Evolutionary conservation across 2,113 vertebrate genomes (phyloP).

Genomic region (Cebidichthys violaceus): DNA sequence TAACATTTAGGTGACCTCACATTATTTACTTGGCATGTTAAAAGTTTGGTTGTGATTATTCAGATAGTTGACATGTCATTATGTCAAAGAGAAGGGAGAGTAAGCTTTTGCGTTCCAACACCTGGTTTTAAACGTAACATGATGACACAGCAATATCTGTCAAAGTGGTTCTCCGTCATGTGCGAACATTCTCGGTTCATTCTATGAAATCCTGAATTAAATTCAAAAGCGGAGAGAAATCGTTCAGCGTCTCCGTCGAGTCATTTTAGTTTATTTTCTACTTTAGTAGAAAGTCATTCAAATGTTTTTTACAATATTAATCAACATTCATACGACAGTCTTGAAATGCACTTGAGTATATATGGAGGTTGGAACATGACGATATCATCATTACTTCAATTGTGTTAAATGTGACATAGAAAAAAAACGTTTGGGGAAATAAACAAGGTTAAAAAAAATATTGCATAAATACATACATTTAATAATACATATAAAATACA

Average conservation of each 20-base stretch:
- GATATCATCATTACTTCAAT: not conserved
- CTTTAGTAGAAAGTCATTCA: not conserved
- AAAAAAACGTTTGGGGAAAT: not conserved
- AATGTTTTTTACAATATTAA: not conserved
- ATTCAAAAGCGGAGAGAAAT: slow-evolving; percentile 38
- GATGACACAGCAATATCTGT: slow-evolving; percentile 3
- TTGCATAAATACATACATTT: no score
- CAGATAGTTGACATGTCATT: slow-evolving; percentile 14
- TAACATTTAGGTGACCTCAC: slow-evolving; percentile 23
- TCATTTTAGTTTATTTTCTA: slow-evolving; percentile 9
- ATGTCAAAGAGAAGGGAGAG: not conserved
- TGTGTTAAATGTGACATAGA: no score
- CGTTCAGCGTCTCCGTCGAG: not conserved
- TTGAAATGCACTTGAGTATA: not conserved
- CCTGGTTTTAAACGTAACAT: slow-evolving; percentile 24
- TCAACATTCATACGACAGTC: not conserved
- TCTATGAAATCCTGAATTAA: slow-evolving; percentile 47
- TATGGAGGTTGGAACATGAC: no score
- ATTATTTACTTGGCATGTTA: slow-evolving; percentile 21
- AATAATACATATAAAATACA: no score
- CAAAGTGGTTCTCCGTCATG: slow-evolving; percentile 9
- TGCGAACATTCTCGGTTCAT: not conserved
- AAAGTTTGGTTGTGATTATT: slow-evolving; percentile 4
- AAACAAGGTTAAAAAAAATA: not conserved
- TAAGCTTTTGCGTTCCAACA: not conserved